Conservation (phyloP, 2,888 invertebrate genomes). For the Ichneumoninae sp. region DNA sequence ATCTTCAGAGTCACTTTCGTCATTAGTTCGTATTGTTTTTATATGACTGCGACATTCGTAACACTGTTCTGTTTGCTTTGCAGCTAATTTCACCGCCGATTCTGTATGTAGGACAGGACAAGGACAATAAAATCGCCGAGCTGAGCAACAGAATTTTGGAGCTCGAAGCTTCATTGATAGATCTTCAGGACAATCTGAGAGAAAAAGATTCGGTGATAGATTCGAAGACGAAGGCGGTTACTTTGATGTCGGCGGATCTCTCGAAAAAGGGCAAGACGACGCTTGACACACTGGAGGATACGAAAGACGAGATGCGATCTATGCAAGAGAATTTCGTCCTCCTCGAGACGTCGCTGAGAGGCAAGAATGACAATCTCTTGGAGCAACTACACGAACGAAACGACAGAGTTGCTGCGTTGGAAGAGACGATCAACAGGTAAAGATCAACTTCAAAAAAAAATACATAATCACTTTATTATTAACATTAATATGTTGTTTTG, state of each 20-base stretch:
- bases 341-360: conserved; percentile 89
- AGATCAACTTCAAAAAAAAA: not conserved
- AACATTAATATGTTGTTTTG: not conserved
- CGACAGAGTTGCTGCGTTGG: conserved; percentile 86
- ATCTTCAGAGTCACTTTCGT: not conserved
- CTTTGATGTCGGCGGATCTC: conserved; percentile 90
- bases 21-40: not conserved
- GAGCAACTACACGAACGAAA: conserved; percentile 86
- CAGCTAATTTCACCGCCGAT: conserved; percentile 69
- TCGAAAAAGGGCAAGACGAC: conserved; percentile 89
- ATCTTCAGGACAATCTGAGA: conserved; percentile 92
- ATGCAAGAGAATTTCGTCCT: conserved; percentile 92
- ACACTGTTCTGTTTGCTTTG: conserved; percentile 57
- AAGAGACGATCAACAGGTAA: conserved; percentile 85
- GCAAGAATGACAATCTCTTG: conserved; percentile 87
- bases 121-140: conserved; percentile 88
- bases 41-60: not conserved
- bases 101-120: conserved; percentile 84
- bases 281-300: conserved; percentile 90
- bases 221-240: conserved; percentile 91
- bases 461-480: not conserved
- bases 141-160: conserved; percentile 89
- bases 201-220: conserved; percentile 94
- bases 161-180: conserved; percentile 91
- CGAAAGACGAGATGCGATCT: conserved; percentile 91